Evolutionary conservation across 2,797 vertebrate genomes (phyloP).

Genomic region (Amblyopsis hoosieri): DNA sequence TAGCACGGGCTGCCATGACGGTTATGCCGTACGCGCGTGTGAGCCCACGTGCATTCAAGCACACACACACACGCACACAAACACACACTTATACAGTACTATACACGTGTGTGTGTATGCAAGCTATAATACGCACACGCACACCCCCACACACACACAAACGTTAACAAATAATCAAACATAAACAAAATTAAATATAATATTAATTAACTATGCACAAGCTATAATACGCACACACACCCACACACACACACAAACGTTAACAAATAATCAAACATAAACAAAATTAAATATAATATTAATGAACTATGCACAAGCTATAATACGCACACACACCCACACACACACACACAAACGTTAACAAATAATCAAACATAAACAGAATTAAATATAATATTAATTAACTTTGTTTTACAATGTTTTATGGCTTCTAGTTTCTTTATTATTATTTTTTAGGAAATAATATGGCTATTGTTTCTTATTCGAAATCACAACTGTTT

Average conservation of each 20-base stretch:
- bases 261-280: conserved; percentile 14
- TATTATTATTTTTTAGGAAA: too few species aligned
- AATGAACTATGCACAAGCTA: background rate
- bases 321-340: background rate
- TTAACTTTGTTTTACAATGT: too few species aligned
- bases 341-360: conserved; percentile 12
- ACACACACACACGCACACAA: conserved; percentile 2
- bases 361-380: conserved; percentile 15
- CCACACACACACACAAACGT: conserved; percentile 12
- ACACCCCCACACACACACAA: conserved; percentile 7
- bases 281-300: background rate
- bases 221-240: conserved; percentile 3
- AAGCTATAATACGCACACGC: conserved; percentile 2
- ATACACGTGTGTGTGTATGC: background rate
- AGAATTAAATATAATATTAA: background rate
- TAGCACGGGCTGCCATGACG: conserved; percentile 61
- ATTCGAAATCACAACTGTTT: too few species aligned
- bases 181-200: conserved; percentile 1
- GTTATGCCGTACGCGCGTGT: conserved; percentile 27
- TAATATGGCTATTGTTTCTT: too few species aligned
- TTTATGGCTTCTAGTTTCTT: too few species aligned
- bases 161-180: conserved; percentile 18
- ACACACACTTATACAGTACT: conserved; percentile 14
- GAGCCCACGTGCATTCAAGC: background rate
- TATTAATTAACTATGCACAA: background rate